Evolutionary conservation across 2,113 vertebrate genomes (phyloP).

Genomic region (Calidris pugnax): DNA sequence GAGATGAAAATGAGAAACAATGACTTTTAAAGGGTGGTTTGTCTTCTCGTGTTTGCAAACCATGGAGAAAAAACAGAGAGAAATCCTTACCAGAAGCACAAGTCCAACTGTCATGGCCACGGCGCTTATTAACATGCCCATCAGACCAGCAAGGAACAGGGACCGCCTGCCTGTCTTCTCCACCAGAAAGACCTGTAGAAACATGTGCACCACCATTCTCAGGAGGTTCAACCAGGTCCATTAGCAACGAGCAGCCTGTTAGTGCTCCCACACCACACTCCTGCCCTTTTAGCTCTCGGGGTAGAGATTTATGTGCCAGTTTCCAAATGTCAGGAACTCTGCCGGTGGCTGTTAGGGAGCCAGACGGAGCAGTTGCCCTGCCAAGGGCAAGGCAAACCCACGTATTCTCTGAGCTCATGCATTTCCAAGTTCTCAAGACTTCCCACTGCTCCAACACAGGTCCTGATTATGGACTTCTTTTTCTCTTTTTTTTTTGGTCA

Average conservation of each 20-base stretch:
- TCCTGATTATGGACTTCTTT: background rate
- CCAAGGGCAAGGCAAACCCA: background rate
- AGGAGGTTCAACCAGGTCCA: background rate
- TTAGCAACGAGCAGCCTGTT: background rate
- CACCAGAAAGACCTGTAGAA: conserved; percentile 85
- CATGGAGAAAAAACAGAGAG: background rate
- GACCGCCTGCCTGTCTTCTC: conserved; percentile 88
- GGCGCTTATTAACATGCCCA: conserved; percentile 88
- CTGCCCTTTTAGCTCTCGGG: background rate
- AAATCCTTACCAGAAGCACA: conserved; percentile 81
- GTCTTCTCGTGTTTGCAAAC: background rate
- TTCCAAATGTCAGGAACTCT: background rate
- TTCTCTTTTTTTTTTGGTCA: rapidly evolving
- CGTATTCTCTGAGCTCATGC: background rate
- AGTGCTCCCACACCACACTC: background rate
- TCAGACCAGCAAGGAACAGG: conserved; percentile 84
- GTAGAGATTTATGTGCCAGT: background rate
- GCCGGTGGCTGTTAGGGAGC: background rate
- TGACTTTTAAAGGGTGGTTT: background rate
- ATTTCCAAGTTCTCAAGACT: background rate
- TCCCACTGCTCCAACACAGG: background rate
- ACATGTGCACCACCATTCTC: background rate
- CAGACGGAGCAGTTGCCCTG: background rate
- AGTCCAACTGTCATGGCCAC: conserved; percentile 90
- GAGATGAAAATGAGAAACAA: background rate